Conservation (phyloP, 2,888 invertebrate genomes). For the Syrista parreyssii region DNA sequence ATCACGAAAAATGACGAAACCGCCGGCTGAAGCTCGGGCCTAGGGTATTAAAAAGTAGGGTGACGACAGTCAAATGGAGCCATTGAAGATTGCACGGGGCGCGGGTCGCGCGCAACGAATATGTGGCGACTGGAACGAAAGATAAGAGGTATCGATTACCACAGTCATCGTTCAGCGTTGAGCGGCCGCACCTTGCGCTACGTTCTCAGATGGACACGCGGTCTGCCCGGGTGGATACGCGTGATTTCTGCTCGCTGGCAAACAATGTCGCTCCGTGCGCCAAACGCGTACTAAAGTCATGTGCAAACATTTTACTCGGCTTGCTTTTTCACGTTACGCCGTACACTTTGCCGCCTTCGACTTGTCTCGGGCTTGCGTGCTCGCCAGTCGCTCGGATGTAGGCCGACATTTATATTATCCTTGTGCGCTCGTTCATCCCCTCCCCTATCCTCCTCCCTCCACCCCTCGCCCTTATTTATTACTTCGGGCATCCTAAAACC, state of each 20-base stretch:
- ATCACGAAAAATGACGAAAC: too few species aligned
- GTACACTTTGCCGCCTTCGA: slow-evolving; percentile 4
- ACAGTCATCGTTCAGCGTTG: neutral
- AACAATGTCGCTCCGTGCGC: neutral
- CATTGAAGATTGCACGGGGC: neutral
- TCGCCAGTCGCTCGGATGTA: slow-evolving; percentile 22
- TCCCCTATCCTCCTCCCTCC: neutral
- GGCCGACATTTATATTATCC: slow-evolving; percentile 30
- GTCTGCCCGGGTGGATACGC: neutral
- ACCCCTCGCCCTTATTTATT: slow-evolving; percentile 17
- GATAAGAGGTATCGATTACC: neutral
- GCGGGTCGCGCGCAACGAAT: neutral
- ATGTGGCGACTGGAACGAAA: neutral
- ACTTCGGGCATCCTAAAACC: neutral
- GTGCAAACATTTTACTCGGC: neutral
- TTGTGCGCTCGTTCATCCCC: slow-evolving; percentile 21
- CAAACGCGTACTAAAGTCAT: neutral
- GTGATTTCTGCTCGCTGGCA: neutral
- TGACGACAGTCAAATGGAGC: neutral
- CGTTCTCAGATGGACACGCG: neutral
- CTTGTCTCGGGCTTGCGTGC: slow-evolving; percentile 15
- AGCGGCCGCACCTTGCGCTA: neutral
- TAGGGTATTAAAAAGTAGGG: too few species aligned
- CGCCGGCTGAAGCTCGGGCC: too few species aligned
- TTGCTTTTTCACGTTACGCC: slow-evolving; percentile 8